Conservation (phyloP, 2,888 invertebrate genomes). For the Atethmia centrago region DNA sequence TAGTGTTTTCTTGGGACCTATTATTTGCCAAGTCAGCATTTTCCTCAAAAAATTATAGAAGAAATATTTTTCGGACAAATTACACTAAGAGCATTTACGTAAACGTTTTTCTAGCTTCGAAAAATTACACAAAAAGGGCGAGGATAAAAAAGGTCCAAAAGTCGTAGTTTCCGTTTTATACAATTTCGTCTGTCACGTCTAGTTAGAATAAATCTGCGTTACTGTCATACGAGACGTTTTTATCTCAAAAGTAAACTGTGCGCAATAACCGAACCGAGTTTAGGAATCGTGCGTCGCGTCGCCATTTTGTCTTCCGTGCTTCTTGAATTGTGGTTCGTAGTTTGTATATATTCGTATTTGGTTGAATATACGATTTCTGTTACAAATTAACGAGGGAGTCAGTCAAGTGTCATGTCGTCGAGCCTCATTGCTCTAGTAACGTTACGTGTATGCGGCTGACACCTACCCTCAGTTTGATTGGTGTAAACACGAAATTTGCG, state of each 20-base stretch:
- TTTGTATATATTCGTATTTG: constrained; percentile 73
- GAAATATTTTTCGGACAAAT: constrained; percentile 35
- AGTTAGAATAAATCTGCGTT: constrained; percentile 69
- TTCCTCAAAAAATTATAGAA: constrained; percentile 18
- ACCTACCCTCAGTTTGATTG: constrained; percentile 70
- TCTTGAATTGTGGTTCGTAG: constrained; percentile 71
- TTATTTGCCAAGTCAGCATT: constrained; percentile 5
- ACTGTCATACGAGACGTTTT: constrained; percentile 77
- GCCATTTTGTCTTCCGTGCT: constrained; percentile 71
- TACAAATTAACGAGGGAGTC: constrained; percentile 87
- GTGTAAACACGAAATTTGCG: constrained; percentile 71
- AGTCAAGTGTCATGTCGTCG: constrained; percentile 84
- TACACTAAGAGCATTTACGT: constrained; percentile 33
- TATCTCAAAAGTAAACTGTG: constrained; percentile 82
- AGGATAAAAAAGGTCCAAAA: constrained; percentile 37
- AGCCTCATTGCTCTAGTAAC: constrained; percentile 78
- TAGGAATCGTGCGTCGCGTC: constrained; percentile 71
- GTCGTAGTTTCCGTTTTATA: constrained; percentile 48
- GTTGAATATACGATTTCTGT: constrained; percentile 77
- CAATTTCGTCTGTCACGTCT: constrained; percentile 64
- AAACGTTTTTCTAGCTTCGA: constrained; percentile 33
- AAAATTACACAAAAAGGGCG: constrained; percentile 40
- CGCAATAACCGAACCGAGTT: constrained; percentile 74
- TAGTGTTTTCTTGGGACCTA: not conserved
- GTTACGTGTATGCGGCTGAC: constrained; percentile 76